These are phyloP conservation scores for Pogoniulus pusillus DNA, from an alignment of 2,797 vertebrate genomes.

Conservation along the genomic window DNA sequence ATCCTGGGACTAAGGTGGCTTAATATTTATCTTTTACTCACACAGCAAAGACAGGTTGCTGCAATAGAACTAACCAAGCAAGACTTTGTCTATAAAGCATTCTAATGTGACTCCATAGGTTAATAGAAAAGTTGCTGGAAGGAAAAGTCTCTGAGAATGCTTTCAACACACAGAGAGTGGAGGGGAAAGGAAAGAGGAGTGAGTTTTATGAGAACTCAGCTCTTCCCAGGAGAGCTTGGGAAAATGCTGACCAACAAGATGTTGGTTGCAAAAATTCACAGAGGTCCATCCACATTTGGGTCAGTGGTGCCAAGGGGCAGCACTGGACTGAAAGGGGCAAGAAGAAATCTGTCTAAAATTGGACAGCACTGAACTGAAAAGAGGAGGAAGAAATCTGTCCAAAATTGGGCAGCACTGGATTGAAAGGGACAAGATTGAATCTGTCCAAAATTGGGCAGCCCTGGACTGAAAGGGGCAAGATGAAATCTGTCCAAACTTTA, in stretches of 20 bases:
- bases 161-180: not conserved
- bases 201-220: not conserved
- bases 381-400: too few species aligned
- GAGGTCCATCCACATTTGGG: not conserved
- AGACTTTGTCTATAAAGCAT: conserved; percentile 9
- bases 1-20: conserved; percentile 12
- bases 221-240: not conserved
- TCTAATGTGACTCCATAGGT: not conserved
- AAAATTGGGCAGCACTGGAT: too few species aligned
- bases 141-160: not conserved
- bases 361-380: too few species aligned
- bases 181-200: not conserved
- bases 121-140: conserved; percentile 11
- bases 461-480: too few species aligned
- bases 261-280: not conserved
- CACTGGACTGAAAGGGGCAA: not conserved
- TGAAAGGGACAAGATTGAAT: too few species aligned
- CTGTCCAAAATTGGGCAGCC: too few species aligned
- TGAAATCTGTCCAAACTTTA: not conserved
- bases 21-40: conserved; percentile 61
- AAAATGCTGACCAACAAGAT: not conserved
- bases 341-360: not conserved
- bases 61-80: conserved; percentile 39
- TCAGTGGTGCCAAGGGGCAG: not conserved
- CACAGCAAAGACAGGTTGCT: not conserved